Base-by-base conservation (phyloP, 2,797 vertebrate species). In the Sylvilagus floridanus region DNA sequence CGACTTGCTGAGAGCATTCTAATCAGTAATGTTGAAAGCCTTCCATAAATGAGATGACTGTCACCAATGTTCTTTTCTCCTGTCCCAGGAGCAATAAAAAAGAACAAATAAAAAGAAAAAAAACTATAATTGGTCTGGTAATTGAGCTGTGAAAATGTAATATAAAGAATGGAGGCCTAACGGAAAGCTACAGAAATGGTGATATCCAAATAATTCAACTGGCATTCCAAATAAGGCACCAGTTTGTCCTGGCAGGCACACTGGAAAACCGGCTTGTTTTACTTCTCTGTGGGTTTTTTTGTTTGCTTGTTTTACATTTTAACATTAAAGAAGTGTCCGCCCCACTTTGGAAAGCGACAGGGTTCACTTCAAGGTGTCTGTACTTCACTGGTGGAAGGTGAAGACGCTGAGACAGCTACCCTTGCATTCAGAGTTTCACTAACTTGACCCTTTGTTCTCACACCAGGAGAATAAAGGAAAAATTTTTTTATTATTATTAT, bases 61-160 rank as follows among this genome's bases (percentile, higher is more conserved):
- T 97, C 96, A 97, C 92, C 76, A 96, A 76, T 78, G 84, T 95
- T 94, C 78, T 7, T 86, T 88, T 54, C 76, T 82, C 77, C 94
- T 95, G 92, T 95, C 72, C 65, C 1, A 0, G 63, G 82, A 93
- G 93, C 97, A 98, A 97, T 97, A 97, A 97, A 98, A 97, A 97
- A 96, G 93, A 98, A 97, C 95, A 98, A 98, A 98, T 95, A 97
- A 94, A 97, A 96, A 97, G 86, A 96, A 96, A 97, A 47, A 97
- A 97, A 60, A 75, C 57, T 97, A 84, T 97, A 97, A 98, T 98
- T 98, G 97, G 96, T 95, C 96, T 98, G 97, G 96, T 97, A 97
- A 96, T 97, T 98, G 95, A 97, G 97, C 95, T 85, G 26, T 97
- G 96, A 97, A 98, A 97, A 97, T 91, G 32, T 87, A 95, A 91